Percentiles rank a stretch among this genome's conserved stretches.
Evolutionary conservation across 2,113 vertebrate species (phyloP).

Genomic region (Melanostigma gelatinosum): DNA sequence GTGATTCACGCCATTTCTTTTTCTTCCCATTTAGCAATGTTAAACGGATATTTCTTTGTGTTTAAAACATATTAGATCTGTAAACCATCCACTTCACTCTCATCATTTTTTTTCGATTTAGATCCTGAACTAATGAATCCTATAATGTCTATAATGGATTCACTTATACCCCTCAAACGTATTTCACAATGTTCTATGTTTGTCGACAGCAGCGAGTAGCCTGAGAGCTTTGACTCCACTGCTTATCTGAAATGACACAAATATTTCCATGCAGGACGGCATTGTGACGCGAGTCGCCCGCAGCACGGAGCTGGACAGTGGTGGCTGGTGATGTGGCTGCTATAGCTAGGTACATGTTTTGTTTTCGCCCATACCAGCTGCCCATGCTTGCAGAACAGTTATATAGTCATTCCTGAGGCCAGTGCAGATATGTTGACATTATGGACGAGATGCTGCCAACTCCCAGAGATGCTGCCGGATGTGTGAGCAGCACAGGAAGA

Average conservation of each 20-base stretch:
- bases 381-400: conserved; percentile 15
- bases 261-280: conserved; percentile 36
- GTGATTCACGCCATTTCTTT: conserved; percentile 22
- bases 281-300: conserved; percentile 38
- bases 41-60: not conserved
- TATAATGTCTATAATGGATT: not conserved
- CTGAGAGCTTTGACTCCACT: conserved; percentile 31
- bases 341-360: conserved; percentile 11
- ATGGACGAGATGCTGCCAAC: conserved; percentile 22
- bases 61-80: not conserved
- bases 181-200: conserved; percentile 18
- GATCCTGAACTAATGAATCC: not conserved
- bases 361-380: conserved; percentile 29
- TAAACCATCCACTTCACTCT: not conserved
- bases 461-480: conserved; percentile 20
- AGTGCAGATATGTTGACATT: conserved; percentile 41
- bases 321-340: conserved; percentile 21
- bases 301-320: conserved; percentile 5
- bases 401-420: conserved; percentile 15
- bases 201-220: conserved; percentile 25
- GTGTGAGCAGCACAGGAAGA: conserved; percentile 27
- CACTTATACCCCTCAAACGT: not conserved
- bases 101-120: not conserved
- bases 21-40: conserved; percentile 4
- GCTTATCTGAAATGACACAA: conserved; percentile 56